Evolutionary conservation across 2,113 vertebrate genomes (phyloP).

Genomic region (Leptobrachium ailaonicum): DNA sequence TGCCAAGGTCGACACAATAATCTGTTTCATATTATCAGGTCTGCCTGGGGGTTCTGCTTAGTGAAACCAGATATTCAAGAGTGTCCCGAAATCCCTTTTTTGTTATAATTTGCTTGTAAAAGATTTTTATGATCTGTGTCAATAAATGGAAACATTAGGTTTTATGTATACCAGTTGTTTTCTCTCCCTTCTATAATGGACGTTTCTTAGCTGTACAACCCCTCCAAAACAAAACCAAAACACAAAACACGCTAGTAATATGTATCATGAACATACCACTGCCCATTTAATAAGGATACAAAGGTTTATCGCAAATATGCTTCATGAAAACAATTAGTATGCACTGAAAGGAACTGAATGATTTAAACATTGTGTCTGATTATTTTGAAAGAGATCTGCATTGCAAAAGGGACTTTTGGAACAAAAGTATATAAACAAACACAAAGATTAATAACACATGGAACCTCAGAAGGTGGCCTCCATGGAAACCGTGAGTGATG

Average conservation of each 20-base stretch:
- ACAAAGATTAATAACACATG: background rate
- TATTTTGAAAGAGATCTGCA: background rate
- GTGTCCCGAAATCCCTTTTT: background rate
- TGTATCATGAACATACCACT: background rate
- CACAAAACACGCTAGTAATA: too few relatives aligned
- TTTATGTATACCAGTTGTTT: slow-evolving; percentile 7
- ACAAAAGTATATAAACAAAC: background rate
- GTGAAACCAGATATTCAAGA: slow-evolving; percentile 5
- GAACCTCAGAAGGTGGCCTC: too few relatives aligned
- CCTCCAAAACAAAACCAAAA: too few relatives aligned
- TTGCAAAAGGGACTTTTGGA: background rate
- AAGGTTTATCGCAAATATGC: background rate
- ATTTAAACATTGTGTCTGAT: background rate
- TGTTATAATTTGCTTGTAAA: slow-evolving; percentile 1
- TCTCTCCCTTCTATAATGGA: background rate
- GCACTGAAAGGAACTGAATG: background rate
- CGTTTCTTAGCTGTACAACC: background rate
- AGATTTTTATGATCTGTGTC: background rate
- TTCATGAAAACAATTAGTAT: background rate
- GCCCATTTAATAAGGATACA: background rate
- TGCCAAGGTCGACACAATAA: slow-evolving; percentile 1
- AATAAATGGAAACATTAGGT: slow-evolving; percentile 7
- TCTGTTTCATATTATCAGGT: slow-evolving; percentile 17
- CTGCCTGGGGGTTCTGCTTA: slow-evolving; percentile 15
- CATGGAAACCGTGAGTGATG: too few relatives aligned